Evolutionary conservation across 2,797 vertebrate genomes (phyloP).

Genomic region (Sciurus vulgaris): DNA sequence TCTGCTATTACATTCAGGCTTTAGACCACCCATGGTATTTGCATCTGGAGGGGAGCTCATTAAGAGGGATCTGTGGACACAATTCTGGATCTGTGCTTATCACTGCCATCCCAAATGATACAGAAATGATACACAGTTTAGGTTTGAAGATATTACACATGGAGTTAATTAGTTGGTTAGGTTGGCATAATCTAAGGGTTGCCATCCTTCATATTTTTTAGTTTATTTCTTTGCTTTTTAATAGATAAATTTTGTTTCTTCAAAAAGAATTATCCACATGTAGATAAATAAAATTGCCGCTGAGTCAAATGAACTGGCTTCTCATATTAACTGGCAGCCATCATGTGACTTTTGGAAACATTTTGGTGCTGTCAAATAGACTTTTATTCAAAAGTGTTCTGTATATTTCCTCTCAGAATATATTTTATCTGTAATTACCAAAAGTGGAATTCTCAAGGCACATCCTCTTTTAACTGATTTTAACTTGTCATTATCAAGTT

Average conservation of each 20-base stretch:
- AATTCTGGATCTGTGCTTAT: neutral
- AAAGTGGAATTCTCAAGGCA: neutral
- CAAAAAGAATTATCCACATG: neutral
- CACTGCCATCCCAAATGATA: neutral
- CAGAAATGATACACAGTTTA: neutral
- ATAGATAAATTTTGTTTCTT: neutral
- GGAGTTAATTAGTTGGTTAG: neutral
- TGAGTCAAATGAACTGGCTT: neutral
- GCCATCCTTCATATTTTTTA: slow-evolving; percentile 18
- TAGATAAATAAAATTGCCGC: neutral
- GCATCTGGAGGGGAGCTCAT: neutral
- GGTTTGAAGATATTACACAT: neutral
- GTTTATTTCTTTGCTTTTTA: slow-evolving; percentile 53
- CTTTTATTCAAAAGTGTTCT: neutral
- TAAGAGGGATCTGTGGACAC: neutral
- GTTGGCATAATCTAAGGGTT: neutral
- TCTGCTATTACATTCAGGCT: neutral
- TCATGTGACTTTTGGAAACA: neutral
- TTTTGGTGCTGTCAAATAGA: neutral
- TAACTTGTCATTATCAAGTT: slow-evolving; percentile 26
- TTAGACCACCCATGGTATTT: slow-evolving; percentile 43
- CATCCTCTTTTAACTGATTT: neutral
- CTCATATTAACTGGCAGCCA: neutral
- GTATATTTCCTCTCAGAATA: neutral
- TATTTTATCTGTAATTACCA: neutral